These are phyloP conservation scores for Brevimyrus niger DNA, from an alignment of 2,113 vertebrate genomes.

Conservation along the genomic window DNA sequence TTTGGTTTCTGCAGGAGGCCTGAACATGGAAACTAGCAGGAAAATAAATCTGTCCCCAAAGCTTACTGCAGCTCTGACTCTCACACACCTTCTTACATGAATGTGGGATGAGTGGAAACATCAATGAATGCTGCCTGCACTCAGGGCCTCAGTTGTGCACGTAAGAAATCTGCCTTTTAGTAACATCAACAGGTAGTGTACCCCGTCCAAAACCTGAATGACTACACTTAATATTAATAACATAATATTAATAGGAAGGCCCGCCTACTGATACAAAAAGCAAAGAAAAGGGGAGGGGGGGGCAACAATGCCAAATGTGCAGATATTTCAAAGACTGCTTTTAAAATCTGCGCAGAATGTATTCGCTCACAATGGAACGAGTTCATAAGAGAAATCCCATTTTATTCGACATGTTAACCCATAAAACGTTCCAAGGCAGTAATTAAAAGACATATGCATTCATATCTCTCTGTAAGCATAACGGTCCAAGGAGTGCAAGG, in stretches of 20 bases:
- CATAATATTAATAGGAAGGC: neutral
- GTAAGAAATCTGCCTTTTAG: neutral
- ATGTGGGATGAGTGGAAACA: neutral
- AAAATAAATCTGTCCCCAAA: neutral
- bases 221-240: neutral
- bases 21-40: neutral
- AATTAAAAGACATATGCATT: neutral
- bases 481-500: neutral
- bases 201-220: neutral
- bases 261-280: neutral
- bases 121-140: neutral
- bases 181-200: neutral
- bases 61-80: neutral
- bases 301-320: neutral
- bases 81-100: constrained; percentile 5
- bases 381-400: neutral
- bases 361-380: neutral
- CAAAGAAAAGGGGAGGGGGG: neutral
- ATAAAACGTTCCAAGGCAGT: neutral
- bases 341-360: neutral
- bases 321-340: neutral
- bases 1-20: neutral
- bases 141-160: neutral
- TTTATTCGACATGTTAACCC: neutral
- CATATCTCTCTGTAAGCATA: neutral